Evolutionary conservation across 2,888 invertebrate genomes (phyloP), one percentile per base, ranked within the genome.

Genomic region (Fissipunctia ypsillon): DNA sequence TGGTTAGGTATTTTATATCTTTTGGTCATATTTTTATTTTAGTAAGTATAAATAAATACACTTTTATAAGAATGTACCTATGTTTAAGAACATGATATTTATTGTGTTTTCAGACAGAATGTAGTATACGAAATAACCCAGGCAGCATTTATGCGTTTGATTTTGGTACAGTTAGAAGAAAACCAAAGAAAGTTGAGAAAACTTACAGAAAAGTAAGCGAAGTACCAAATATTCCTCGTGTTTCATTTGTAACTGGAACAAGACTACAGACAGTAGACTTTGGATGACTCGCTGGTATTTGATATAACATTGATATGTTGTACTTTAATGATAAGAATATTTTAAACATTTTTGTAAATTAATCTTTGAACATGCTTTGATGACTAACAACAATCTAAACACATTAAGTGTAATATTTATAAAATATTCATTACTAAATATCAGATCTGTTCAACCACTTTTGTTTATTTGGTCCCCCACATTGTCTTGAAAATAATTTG

Each of bases 81-180:
- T 50, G 43, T 45, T 43, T 50, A 38, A 52, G 31, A 57, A 56
- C 31, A 60, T 73, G 35, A 41, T 43, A 56, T 72, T 73, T 56
- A 48, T 65, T 70, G 31, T 59, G 3, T 72, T 93, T 93, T 73
- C 93, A 97, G 97, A 97, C 97, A 0, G 91, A 96, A 76, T 97
- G 96, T 73, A 91, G 94, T 28, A 94, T 97, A 72, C 92, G 94
- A 84, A 96, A 96, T 81, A 94, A 97, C 69, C 95, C 96, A 5
- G 96, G 96, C 31, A 96, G 96, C 22, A 95, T 97, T 69, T 97
- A 97, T 88, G 93, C 95, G 35, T 90, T 97, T 67, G 97, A 97
- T 88, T 91, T 96, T 73, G 97, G 97, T 52, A 95, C 94, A 38
- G 84, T 95, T 45, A 92, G 96, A 88, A 90, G 95, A 76, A 94